A percentile compares a stretch with the other conserved stretches of the same genome.
Evolutionary conservation across 2,888 invertebrate genomes (phyloP).

Genomic region (Sisyra terminalis): DNA sequence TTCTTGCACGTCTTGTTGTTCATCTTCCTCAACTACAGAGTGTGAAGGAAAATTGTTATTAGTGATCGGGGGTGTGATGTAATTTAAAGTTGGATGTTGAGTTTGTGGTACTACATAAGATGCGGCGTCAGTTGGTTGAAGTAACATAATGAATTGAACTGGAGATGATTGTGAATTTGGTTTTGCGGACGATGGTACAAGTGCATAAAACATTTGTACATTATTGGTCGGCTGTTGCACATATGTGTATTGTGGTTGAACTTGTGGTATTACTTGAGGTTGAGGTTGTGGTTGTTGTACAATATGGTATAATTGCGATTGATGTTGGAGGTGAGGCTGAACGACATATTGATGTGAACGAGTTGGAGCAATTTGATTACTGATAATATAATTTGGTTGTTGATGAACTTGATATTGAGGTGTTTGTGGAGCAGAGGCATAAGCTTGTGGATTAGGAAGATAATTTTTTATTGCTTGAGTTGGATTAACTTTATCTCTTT

Average conservation of each 20-base stretch:
- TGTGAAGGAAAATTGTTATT: not conserved
- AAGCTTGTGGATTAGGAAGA: conserved; percentile 10
- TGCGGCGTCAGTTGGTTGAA: conserved; percentile 6
- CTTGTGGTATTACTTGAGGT: not conserved
- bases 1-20: conserved; percentile 6
- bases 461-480: conserved; percentile 16
- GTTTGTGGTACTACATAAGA: conserved; percentile 11
- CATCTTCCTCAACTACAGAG: conserved; percentile 6
- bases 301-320: not conserved
- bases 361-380: too few relatives aligned
- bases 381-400: not conserved
- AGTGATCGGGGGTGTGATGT: too few relatives aligned
- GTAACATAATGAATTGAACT: conserved; percentile 2
- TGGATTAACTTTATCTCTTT: conserved; percentile 6
- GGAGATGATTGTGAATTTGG: conserved; percentile 7
- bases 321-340: conserved; percentile 7
- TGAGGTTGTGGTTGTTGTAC: not conserved
- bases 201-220: not conserved
- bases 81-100: conserved; percentile 14
- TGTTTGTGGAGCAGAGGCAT: conserved; percentile 16
- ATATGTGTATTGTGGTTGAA: conserved; percentile 4
- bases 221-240: conserved; percentile 1
- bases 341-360: not conserved
- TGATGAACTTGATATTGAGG: not conserved
- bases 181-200: conserved; percentile 5